phyloP scores from a whole-genome alignment of 2,888 invertebrate species.

The Dromius quadrimaculatus region DNA sequence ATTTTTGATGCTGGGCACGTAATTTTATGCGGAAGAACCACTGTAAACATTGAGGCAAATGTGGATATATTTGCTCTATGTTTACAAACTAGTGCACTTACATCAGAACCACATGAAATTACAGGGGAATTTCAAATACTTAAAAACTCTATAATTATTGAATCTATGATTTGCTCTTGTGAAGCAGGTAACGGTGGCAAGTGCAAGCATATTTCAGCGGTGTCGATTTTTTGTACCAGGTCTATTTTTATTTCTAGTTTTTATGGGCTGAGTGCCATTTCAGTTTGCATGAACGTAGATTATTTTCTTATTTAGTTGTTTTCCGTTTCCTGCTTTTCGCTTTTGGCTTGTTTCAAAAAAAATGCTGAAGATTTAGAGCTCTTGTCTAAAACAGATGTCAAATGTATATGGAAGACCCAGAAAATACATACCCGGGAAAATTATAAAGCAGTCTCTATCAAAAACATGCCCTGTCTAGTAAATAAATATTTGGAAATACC shows the following conservation, averaged over 20 bases:
- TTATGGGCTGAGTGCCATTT: neutral
- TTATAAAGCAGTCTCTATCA: neutral
- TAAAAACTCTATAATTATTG: neutral
- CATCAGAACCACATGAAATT: neutral
- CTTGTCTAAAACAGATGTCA: no score
- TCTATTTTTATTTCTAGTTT: neutral
- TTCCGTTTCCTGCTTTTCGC: conserved; percentile 1
- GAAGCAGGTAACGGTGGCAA: neutral
- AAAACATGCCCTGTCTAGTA: neutral
- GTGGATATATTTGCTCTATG: neutral
- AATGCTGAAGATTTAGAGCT: neutral
- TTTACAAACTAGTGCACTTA: neutral
- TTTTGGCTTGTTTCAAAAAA: conserved; percentile 13
- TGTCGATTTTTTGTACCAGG: conserved; percentile 10
- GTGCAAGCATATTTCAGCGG: conserved; percentile 7
- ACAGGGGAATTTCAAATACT: neutral
- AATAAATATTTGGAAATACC: neutral
- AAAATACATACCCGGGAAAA: neutral
- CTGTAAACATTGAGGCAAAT: neutral
- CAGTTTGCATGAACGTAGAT: neutral
- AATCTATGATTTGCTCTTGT: neutral
- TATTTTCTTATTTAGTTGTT: neutral
- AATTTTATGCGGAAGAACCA: neutral
- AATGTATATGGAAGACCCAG: neutral
- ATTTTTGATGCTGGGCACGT: neutral